These are phyloP conservation scores for Plagodis pulveraria DNA, from an alignment of 2,888 invertebrate genomes.

Conservation along the genomic window DNA sequence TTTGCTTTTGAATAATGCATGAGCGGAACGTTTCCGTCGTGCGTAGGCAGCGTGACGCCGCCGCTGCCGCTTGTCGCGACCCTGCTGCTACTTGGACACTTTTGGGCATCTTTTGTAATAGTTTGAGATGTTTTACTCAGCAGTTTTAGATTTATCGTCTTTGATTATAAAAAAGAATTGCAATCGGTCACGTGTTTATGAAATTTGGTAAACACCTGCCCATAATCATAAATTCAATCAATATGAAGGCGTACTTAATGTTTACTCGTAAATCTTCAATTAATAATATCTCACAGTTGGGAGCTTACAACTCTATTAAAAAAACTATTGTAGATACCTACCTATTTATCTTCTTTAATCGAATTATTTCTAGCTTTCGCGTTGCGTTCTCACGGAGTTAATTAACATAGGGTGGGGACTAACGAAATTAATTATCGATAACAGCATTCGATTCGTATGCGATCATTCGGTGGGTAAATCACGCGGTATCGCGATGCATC, in stretches of 20 bases:
- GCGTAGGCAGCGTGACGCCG: slow-evolving; percentile 85
- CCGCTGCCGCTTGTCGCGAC: slow-evolving; percentile 58
- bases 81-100: slow-evolving; percentile 50
- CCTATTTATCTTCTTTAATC: slow-evolving; percentile 15
- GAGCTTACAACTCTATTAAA: slow-evolving; percentile 31
- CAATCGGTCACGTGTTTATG: no score
- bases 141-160: no score
- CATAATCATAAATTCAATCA: neutral
- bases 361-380: slow-evolving; percentile 48
- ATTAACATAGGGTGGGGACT: slow-evolving; percentile 67
- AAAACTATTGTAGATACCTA: slow-evolving; percentile 9
- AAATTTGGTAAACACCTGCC: no score
- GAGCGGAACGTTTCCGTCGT: slow-evolving; percentile 82
- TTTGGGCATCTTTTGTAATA: no score
- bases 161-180: no score
- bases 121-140: no score
- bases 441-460: slow-evolving; percentile 64
- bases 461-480: slow-evolving; percentile 77
- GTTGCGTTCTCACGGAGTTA: slow-evolving; percentile 66
- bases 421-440: slow-evolving; percentile 74
- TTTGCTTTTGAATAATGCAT: slow-evolving; percentile 83
- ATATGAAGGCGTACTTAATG: neutral
- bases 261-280: slow-evolving; percentile 1
- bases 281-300: neutral
- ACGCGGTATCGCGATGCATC: slow-evolving; percentile 57